Base-by-base conservation (phyloP, 2,797 vertebrate species). In the Pseudochromis fuscus region DNA sequence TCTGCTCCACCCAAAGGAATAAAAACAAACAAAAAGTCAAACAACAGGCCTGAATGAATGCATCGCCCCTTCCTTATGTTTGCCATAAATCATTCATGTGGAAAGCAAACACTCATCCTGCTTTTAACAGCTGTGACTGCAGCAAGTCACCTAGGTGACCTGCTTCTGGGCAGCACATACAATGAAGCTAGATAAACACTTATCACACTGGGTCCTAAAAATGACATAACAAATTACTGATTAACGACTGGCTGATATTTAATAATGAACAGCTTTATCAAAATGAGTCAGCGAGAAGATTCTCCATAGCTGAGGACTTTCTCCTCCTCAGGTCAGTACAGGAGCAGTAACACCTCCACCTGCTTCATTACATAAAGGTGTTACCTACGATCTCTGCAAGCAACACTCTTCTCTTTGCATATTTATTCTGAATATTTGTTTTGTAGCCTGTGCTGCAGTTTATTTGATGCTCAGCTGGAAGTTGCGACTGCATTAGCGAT, bases 31-130 rank as follows among this genome's bases (percentile, higher is more conserved):
- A 33, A n/a, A 16, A 44, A 48, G 64, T 21, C 72, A 74, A 77
- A 77, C 63, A 66, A 48, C 50, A 24, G 42, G 30, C 45, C 46
- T 57, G 48, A 66, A 40, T 51, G 42, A 85, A 72, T 37, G 48
- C 57, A 35, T 62, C 28, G 57, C 50, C 25, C 12, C 37, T 51
- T 78, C 57, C 42, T 70, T 12, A 56, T 82, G 61, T 72, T 33
- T 56, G 58, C 37, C 72, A 85, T 91, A 72, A 85, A 90, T 90
- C 64, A 87, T 90, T 88, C 37, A 90, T 84, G 81, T 60, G 59
- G 44, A n/a, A 77, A 45, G 15, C 48, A 74, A 81, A 85, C 65
- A 64, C 53, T 72, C 75, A 38, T 48, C 44, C 50, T 58, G 77
- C 76, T 72, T 74, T 67, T 53, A 80, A 58, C 76, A 57, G n/a